Evolutionary conservation across 2,797 vertebrate genomes (phyloP).

Genomic region (Falco concolor): DNA sequence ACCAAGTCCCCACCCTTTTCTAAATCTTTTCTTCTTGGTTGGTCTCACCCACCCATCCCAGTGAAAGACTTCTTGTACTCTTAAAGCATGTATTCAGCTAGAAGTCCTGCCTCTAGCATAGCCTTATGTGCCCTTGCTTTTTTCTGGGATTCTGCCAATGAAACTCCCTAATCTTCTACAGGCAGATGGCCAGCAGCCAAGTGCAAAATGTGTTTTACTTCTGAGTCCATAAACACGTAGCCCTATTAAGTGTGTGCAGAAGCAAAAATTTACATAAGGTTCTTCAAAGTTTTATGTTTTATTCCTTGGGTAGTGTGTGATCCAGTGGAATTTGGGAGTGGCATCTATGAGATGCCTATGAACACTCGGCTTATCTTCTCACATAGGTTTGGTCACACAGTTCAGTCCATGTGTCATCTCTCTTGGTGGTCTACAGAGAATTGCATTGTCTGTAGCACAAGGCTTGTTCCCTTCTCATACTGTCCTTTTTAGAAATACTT

Average conservation of each 20-base stretch:
- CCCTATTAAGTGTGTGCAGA: not conserved
- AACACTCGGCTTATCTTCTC: not conserved
- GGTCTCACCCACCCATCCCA: not conserved
- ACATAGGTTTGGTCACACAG: not conserved
- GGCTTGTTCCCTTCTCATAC: not conserved
- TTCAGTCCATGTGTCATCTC: not conserved
- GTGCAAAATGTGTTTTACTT: slow-evolving; percentile 10
- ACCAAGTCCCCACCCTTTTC: not conserved
- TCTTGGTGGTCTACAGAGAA: not conserved
- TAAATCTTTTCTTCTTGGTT: not conserved
- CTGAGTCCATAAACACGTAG: slow-evolving; percentile 2
- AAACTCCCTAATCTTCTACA: slow-evolving; percentile 12
- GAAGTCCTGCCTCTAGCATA: not conserved
- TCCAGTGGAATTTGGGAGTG: not conserved
- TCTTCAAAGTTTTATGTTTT: not conserved
- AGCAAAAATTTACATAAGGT: not conserved
- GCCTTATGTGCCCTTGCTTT: not conserved
- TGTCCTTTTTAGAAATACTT: not conserved
- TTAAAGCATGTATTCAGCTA: not conserved
- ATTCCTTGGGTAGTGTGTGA: not conserved
- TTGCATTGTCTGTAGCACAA: not conserved
- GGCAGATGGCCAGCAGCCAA: slow-evolving; percentile 28
- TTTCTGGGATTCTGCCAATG: slow-evolving; percentile 29
- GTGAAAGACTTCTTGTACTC: not conserved
- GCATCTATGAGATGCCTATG: not conserved